Evolutionary conservation across 2,888 invertebrate species (phyloP).

Genomic region (Arrhopalites spinosus): DNA sequence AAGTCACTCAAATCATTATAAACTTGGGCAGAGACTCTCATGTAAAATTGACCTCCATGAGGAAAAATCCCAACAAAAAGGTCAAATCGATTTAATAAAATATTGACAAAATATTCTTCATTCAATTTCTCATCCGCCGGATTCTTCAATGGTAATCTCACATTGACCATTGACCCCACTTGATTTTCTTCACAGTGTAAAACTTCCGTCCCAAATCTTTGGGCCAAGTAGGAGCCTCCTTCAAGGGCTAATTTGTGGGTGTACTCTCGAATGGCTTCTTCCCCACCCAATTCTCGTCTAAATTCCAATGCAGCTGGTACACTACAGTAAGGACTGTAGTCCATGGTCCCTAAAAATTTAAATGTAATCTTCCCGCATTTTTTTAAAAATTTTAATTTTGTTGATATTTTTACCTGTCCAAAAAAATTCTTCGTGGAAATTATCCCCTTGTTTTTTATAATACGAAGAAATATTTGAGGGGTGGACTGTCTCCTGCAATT

Average conservation of each 20-base stretch:
- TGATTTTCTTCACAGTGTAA: slow-evolving; percentile 12
- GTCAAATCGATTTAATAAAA: too few species aligned
- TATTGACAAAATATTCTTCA: slow-evolving; percentile 6
- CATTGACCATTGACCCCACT: not conserved
- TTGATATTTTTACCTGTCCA: not conserved
- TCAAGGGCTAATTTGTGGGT: slow-evolving; percentile 42
- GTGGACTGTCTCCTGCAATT: not conserved
- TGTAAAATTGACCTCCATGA: slow-evolving; percentile 9
- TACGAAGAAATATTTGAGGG: not conserved
- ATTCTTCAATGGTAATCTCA: too few species aligned
- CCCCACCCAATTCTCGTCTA: slow-evolving; percentile 41
- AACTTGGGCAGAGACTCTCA: slow-evolving; percentile 19
- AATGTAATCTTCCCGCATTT: slow-evolving; percentile 42
- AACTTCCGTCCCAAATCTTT: not conserved
- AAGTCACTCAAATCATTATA: slow-evolving; percentile 28
- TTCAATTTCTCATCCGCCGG: not conserved
- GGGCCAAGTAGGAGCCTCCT: slow-evolving; percentile 34
- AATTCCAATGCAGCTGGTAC: slow-evolving; percentile 45
- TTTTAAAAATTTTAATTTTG: not conserved
- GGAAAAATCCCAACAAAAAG: too few species aligned
- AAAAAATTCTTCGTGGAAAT: not conserved
- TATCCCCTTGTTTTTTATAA: not conserved
- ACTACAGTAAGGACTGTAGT: slow-evolving; percentile 46
- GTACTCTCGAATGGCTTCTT: slow-evolving; percentile 43
- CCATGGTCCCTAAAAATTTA: slow-evolving; percentile 38